These are phyloP conservation scores for Toxonevra muliebris DNA, from an alignment of 2,888 invertebrate genomes.

Conservation along the genomic window DNA sequence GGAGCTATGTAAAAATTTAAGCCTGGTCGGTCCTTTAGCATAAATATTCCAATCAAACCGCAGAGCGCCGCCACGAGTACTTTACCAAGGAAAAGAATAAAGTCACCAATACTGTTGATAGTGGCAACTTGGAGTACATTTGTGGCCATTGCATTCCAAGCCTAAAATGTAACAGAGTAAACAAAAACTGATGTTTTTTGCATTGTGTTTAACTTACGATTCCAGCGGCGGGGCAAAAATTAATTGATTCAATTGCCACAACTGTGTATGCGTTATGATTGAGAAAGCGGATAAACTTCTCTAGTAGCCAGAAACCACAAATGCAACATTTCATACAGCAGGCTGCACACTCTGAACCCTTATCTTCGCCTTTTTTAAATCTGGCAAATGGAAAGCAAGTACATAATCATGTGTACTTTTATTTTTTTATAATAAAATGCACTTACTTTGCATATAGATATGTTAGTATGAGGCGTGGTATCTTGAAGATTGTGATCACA, in stretches of 20 bases:
- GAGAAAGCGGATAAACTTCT: slow-evolving; percentile 89
- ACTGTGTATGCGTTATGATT: slow-evolving; percentile 96
- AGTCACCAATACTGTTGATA: slow-evolving; percentile 92
- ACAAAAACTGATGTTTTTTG: neutral
- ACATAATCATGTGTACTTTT: neutral
- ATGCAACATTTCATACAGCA: slow-evolving; percentile 84
- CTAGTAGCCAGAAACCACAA: slow-evolving; percentile 90
- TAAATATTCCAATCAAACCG: slow-evolving; percentile 79
- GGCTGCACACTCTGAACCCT: slow-evolving; percentile 78
- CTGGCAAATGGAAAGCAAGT: slow-evolving; percentile 63
- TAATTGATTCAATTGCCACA: slow-evolving; percentile 89
- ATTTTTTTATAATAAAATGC: neutral
- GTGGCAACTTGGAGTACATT: slow-evolving; percentile 90
- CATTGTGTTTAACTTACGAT: slow-evolving; percentile 70
- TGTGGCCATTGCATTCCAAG: slow-evolving; percentile 83
- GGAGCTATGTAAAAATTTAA: slow-evolving; percentile 88
- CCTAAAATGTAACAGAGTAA: slow-evolving; percentile 69
- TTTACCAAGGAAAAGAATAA: slow-evolving; percentile 89
- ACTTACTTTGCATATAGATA: slow-evolving; percentile 90
- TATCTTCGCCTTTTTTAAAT: slow-evolving; percentile 74
- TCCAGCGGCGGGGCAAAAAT: slow-evolving; percentile 89
- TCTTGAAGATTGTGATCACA: slow-evolving; percentile 90
- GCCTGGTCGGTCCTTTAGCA: slow-evolving; percentile 77
- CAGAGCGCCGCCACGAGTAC: slow-evolving; percentile 81
- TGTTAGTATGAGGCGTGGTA: slow-evolving; percentile 87